phyloP scores from a whole-genome alignment of 2,113 vertebrate species.

The Leptobrachium leishanense region DNA sequence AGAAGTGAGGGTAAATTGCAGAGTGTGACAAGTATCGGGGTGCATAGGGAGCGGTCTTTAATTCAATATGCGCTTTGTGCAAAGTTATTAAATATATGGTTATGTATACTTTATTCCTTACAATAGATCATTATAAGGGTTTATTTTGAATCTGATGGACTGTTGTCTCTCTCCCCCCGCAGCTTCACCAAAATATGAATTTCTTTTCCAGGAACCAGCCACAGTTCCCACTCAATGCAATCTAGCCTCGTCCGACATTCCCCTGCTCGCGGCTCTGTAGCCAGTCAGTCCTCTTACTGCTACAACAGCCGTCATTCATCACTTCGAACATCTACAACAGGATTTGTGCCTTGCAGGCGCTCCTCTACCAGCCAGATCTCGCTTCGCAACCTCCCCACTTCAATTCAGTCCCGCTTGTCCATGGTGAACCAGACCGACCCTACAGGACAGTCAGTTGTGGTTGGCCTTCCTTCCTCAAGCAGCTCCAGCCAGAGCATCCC shows the following conservation, averaged over 20 bases:
- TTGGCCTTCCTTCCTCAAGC: slow-evolving; percentile 81
- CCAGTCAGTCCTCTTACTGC: slow-evolving; percentile 94
- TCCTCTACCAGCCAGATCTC: slow-evolving; percentile 97
- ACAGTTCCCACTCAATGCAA: slow-evolving; percentile 93
- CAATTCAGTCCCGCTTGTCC: slow-evolving; percentile 91
- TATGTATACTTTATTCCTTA: background rate
- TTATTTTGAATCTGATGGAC: background rate
- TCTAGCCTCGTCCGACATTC: slow-evolving; percentile 90
- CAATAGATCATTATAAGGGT: background rate
- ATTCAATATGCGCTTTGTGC: no score
- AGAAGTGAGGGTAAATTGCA: no score
- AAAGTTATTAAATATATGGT: no score
- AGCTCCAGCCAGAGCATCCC: slow-evolving; percentile 97
- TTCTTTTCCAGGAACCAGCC: slow-evolving; percentile 82
- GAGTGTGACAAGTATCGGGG: no score
- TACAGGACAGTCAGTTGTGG: slow-evolving; percentile 64
- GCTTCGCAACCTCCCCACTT: slow-evolving; percentile 88
- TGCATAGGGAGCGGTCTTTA: no score
- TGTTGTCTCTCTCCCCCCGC: background rate
- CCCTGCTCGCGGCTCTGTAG: slow-evolving; percentile 90
- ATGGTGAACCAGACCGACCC: slow-evolving; percentile 78
- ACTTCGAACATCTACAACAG: slow-evolving; percentile 86
- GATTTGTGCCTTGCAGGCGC: slow-evolving; percentile 91
- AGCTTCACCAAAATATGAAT: slow-evolving; percentile 11
- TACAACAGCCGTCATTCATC: slow-evolving; percentile 93